A percentile compares a stretch with the other conserved stretches of the same genome.
Evolutionary conservation across 1,140 invertebrate species (phyloP).

Genomic region (Euura lappo): DNA sequence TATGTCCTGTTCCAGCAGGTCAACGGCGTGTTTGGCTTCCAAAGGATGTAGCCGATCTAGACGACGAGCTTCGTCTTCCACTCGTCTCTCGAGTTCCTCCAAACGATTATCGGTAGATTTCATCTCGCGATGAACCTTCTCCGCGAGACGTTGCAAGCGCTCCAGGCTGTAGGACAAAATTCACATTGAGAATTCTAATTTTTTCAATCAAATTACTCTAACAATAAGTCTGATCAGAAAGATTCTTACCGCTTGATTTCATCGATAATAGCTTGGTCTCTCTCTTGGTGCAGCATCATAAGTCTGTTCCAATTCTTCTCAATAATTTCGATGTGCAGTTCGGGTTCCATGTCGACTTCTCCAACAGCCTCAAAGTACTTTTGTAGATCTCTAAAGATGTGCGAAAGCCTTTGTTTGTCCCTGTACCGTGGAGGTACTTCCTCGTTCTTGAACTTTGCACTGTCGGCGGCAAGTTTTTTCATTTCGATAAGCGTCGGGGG

Average conservation of each 20-base stretch:
- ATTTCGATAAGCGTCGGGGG: constrained; percentile 92
- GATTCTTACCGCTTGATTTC: constrained; percentile 79
- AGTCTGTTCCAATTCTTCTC: constrained; percentile 91
- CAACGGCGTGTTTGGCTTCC: constrained; percentile 92
- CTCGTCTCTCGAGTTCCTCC: constrained; percentile 84
- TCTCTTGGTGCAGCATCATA: constrained; percentile 85
- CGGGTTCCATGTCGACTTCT: constrained; percentile 87
- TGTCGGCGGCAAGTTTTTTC: constrained; percentile 90
- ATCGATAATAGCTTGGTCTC: constrained; percentile 87
- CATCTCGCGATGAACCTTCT: constrained; percentile 91
- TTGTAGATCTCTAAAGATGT: constrained; percentile 88
- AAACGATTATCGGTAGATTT: constrained; percentile 87
- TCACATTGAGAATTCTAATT: not conserved
- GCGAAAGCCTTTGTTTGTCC: constrained; percentile 86
- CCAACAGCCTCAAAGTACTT: constrained; percentile 86
- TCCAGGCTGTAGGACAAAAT: constrained; percentile 69
- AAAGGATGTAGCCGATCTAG: constrained; percentile 89
- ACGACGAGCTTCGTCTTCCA: constrained; percentile 86
- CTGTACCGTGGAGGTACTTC: constrained; percentile 89
- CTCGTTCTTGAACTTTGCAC: constrained; percentile 89
- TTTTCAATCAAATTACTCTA: no score
- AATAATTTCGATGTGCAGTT: constrained; percentile 87
- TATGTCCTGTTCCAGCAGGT: constrained; percentile 89
- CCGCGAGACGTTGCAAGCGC: constrained; percentile 89
- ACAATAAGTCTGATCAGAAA: not conserved